Evolutionary conservation across 2,888 invertebrate genomes (phyloP).

Genomic region (Apamea anceps): DNA sequence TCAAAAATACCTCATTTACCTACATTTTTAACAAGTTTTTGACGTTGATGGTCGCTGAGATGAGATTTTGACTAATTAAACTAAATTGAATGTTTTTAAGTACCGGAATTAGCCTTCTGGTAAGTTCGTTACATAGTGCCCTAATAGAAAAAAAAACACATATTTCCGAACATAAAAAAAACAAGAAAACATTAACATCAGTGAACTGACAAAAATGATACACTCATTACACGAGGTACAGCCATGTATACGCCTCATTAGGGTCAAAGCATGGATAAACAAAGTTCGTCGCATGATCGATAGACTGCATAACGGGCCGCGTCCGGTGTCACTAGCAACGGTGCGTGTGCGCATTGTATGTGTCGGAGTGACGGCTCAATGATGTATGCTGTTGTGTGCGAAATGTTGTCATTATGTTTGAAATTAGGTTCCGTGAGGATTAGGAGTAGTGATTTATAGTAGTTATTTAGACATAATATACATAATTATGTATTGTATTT

Average conservation of each 20-base stretch:
- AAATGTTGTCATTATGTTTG: conserved; percentile 39
- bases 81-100: not conserved
- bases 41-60: not conserved
- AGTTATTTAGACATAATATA: conserved; percentile 2
- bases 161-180: conserved; percentile 2
- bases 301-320: conserved; percentile 77
- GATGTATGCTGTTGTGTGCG: conserved; percentile 36
- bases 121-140: too few species aligned
- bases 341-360: conserved; percentile 61
- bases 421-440: conserved; percentile 22
- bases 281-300: conserved; percentile 76
- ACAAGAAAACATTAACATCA: conserved; percentile 12
- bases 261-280: conserved; percentile 72
- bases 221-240: conserved; percentile 38
- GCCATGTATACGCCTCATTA: conserved; percentile 72
- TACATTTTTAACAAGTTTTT: not conserved
- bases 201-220: conserved; percentile 38
- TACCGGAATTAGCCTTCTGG: not conserved
- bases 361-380: conserved; percentile 58
- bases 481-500: not conserved
- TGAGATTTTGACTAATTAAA: not conserved
- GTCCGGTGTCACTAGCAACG: conserved; percentile 72
- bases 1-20: not conserved
- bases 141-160: not conserved
- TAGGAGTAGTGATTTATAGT: conserved; percentile 21